phyloP scores from a whole-genome alignment of 2,888 invertebrate genomes.

The Hirtodrosophila duncani region DNA sequence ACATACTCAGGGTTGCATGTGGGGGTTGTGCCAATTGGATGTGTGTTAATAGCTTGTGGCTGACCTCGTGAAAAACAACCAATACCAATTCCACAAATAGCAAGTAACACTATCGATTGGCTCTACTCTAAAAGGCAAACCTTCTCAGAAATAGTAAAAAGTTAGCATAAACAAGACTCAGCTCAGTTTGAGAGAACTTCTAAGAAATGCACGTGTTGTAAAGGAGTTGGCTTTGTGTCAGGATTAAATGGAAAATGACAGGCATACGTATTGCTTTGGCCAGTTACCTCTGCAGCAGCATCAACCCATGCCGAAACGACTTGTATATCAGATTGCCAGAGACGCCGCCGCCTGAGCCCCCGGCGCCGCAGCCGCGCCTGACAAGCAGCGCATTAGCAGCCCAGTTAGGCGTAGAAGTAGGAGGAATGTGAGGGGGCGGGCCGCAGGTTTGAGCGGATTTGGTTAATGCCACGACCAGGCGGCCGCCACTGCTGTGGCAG shows the following conservation, averaged over 20 bases:
- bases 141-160: no score
- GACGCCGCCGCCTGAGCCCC: slow-evolving; percentile 11
- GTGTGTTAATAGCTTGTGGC: slow-evolving; percentile 23
- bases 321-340: slow-evolving; percentile 51
- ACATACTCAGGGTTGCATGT: slow-evolving; percentile 46
- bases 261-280: no score
- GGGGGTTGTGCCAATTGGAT: slow-evolving; percentile 20
- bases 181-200: no score
- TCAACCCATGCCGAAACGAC: no score
- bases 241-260: no score
- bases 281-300: slow-evolving; percentile 12
- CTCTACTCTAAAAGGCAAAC: no score
- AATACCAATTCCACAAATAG: no score
- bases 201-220: no score
- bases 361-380: slow-evolving; percentile 25
- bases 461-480: slow-evolving; percentile 48
- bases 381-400: slow-evolving; percentile 38
- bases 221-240: no score
- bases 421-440: slow-evolving; percentile 4
- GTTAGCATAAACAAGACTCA: no score
- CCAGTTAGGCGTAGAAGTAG: slow-evolving; percentile 34
- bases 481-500: slow-evolving; percentile 45
- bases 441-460: slow-evolving; percentile 54
- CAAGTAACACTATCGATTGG: no score
- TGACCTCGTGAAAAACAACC: no score